Percentiles rank a stretch among this genome's conserved stretches.
Conservation (phyloP, 1,140 invertebrate species). For the Contarinia nasturtii region DNA sequence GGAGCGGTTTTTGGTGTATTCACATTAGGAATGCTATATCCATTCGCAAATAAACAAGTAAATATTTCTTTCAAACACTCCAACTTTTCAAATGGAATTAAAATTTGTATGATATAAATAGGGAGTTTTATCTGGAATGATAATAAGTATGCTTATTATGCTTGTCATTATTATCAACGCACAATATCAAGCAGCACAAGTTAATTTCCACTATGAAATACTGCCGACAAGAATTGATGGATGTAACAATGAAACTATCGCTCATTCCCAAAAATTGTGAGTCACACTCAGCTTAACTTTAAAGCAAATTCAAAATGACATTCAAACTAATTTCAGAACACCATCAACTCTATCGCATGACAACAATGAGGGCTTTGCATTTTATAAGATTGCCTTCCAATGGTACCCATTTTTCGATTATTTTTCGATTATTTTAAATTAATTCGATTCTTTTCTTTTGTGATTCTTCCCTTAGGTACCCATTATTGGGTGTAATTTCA, state of each 20-base stretch:
- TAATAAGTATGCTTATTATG: constrained; percentile 40
- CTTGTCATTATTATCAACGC: constrained; percentile 62
- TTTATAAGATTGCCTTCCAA: neutral
- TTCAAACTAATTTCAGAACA: neutral
- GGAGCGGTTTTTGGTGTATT: constrained; percentile 55
- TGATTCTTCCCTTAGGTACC: too few species aligned
- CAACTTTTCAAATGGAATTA: neutral
- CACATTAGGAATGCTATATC: constrained; percentile 50
- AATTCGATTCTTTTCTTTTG: too few species aligned
- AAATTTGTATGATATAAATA: constrained; percentile 12
- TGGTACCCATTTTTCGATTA: neutral
- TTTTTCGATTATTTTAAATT: too few species aligned
- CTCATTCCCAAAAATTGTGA: constrained; percentile 6
- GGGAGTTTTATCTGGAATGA: constrained; percentile 49
- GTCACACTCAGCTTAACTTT: neutral
- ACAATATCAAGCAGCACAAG: constrained; percentile 40
- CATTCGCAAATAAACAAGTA: constrained; percentile 39
- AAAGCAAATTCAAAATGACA: neutral
- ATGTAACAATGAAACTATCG: constrained; percentile 25
- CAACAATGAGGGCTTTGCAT: neutral
- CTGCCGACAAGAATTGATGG: constrained; percentile 34
- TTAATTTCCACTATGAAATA: constrained; percentile 27
- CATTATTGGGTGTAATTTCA: neutral
- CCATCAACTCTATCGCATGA: neutral
- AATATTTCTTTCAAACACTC: constrained; percentile 3